Conservation (phyloP, 2,113 vertebrate species). For the Phylloscopus whistleri region DNA sequence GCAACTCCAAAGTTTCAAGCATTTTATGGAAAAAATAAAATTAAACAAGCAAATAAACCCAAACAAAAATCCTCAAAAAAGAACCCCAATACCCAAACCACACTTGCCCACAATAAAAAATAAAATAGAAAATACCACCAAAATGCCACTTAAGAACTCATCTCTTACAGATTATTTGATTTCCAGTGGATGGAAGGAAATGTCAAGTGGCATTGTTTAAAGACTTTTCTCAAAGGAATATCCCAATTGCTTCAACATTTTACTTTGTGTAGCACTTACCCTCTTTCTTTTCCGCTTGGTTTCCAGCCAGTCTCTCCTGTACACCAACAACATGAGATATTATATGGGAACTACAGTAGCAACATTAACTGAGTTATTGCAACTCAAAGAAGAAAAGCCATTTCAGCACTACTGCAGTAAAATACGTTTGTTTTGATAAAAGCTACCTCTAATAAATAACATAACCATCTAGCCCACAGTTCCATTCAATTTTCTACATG, state of each 20-base stretch:
- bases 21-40: not conserved
- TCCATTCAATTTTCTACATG: not conserved
- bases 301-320: slow-evolving; percentile 99
- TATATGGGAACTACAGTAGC: slow-evolving; percentile 60
- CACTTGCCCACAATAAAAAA: not conserved
- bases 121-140: not conserved
- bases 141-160: not conserved
- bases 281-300: slow-evolving; percentile 87
- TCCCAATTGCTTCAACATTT: not conserved
- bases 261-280: slow-evolving; percentile 63
- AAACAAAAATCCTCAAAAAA: not conserved
- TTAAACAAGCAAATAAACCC: not conserved
- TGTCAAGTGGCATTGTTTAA: not conserved
- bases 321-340: slow-evolving; percentile 69
- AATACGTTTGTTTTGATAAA: slow-evolving; percentile 10
- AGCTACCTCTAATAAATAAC: slow-evolving; percentile 12
- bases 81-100: not conserved
- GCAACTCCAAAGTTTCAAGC: not conserved
- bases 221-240: not conserved
- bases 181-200: not conserved
- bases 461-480: not conserved
- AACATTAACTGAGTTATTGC: slow-evolving; percentile 53
- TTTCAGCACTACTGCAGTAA: slow-evolving; percentile 1
- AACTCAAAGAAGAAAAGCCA: slow-evolving; percentile 33
- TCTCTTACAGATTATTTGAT: not conserved